phyloP scores from a whole-genome alignment of 2,888 invertebrate genomes.

The Gastracanthus pulcherrimus region DNA sequence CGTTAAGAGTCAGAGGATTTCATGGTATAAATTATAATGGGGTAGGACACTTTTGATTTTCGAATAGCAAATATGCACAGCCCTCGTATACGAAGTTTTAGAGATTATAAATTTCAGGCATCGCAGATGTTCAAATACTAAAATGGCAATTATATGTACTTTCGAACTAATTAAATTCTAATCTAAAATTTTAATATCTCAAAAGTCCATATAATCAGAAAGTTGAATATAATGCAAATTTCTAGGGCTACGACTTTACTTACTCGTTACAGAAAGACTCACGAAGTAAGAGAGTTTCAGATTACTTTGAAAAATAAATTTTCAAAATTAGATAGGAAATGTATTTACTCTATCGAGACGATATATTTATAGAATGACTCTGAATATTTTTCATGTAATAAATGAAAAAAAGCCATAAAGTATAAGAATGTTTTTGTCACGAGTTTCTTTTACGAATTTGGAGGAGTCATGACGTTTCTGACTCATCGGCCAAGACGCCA shows the following conservation, averaged over 20 bases:
- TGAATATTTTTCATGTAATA: not conserved
- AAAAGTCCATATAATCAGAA: not conserved
- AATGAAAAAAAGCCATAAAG: slow-evolving; percentile 12
- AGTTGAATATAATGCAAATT: not conserved
- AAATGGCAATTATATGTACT: not conserved
- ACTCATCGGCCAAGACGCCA: slow-evolving; percentile 14
- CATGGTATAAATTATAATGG: too few relatives aligned
- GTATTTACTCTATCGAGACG: not conserved
- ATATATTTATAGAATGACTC: not conserved
- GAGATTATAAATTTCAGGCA: not conserved
- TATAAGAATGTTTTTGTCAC: not conserved
- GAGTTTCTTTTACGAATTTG: not conserved
- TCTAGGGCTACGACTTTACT: not conserved
- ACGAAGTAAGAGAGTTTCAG: too few relatives aligned
- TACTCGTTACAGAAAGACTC: too few relatives aligned
- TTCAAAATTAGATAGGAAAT: not conserved
- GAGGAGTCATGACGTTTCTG: slow-evolving; percentile 12
- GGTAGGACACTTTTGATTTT: too few relatives aligned
- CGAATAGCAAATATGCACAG: not conserved
- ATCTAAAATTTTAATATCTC: slow-evolving; percentile 1
- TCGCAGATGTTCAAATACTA: slow-evolving; percentile 15
- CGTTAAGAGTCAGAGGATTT: too few relatives aligned
- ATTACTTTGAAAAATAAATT: too few relatives aligned
- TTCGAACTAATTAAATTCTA: not conserved
- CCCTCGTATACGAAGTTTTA: too few relatives aligned